Evolutionary conservation across 2,888 invertebrate genomes (phyloP), one percentile per base, ranked within the genome.

Genomic region (Heterodera filipjevi): DNA sequence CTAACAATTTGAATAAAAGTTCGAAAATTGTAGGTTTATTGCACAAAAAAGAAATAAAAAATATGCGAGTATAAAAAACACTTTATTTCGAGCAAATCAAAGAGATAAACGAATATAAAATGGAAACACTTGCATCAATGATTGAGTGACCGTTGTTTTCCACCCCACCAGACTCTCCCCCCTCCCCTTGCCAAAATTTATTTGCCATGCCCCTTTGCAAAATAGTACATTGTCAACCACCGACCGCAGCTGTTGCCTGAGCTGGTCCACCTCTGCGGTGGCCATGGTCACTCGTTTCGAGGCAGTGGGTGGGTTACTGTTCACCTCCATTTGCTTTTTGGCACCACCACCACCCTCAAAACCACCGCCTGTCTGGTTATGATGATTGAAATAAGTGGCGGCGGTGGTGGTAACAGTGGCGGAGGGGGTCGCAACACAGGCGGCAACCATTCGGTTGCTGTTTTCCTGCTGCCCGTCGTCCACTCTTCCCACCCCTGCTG

Each of bases 211-310:
- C 64, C 39, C 16, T 32, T 68, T 68, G 12, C 33, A 46, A 76
- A 77, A 79, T 74, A 87, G 87, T 88, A 88, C 87, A 84, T 87
- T 87, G 81, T 87, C 85, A 77, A 85, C 81, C 71, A 86, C 86
- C 76, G 73, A 68, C 72, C 81, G 79, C 44, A 88, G 85, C 77
- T 84, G 84, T 75, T 83, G 79, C 83, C 87, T 88, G 82, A 88
- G 83, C 79, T 85, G 86, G 53, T 88, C 88, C 35, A 77, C 76
- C 64, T 27, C 77, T 14, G 35, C 68, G 68, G 33, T 35, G 35
- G 68, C 16, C 68, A 68, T 68, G 33, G 33, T 35, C 68, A 68
- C 35, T 22, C 32, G 22, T 33, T 68, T 68, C 32, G 68, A 35
- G 68, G 19, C 27, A 6, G n/a, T 59, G 59, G 59, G 8, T 10